Evolutionary conservation across 2,113 vertebrate species (phyloP).

Genomic region (Marmota monax): DNA sequence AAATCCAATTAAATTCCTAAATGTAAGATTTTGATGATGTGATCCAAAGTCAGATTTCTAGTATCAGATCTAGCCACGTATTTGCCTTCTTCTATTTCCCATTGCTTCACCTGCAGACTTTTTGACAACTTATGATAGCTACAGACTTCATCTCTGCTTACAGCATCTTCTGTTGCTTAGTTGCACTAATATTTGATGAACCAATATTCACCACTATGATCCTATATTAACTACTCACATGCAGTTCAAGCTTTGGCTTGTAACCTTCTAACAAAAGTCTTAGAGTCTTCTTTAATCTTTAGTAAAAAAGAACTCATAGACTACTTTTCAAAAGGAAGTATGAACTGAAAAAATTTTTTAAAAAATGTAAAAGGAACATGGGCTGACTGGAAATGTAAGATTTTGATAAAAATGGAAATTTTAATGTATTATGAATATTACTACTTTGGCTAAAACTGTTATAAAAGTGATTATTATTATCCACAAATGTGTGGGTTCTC

Average conservation of each 20-base stretch:
- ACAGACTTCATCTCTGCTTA: not conserved
- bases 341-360: not conserved
- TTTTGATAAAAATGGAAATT: not conserved
- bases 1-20: not conserved
- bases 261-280: not conserved
- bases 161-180: not conserved
- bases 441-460: not conserved
- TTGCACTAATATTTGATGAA: not conserved
- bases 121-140: not conserved
- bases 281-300: not conserved
- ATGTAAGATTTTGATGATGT: not conserved
- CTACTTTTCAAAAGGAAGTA: conserved; percentile 4
- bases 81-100: too few relatives aligned
- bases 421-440: not conserved
- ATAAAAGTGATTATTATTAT: not conserved
- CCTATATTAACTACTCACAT: not conserved
- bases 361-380: not conserved
- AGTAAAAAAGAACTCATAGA: conserved; percentile 1
- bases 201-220: not conserved
- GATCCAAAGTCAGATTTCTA: not conserved
- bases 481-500: conserved; percentile 10
- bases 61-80: not conserved
- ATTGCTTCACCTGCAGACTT: not conserved
- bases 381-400: not conserved
- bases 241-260: not conserved